Percentiles rank a stretch among this genome's conserved stretches.
Evolutionary conservation across 2,888 invertebrate species (phyloP).

Genomic region (Lottia scabra): DNA sequence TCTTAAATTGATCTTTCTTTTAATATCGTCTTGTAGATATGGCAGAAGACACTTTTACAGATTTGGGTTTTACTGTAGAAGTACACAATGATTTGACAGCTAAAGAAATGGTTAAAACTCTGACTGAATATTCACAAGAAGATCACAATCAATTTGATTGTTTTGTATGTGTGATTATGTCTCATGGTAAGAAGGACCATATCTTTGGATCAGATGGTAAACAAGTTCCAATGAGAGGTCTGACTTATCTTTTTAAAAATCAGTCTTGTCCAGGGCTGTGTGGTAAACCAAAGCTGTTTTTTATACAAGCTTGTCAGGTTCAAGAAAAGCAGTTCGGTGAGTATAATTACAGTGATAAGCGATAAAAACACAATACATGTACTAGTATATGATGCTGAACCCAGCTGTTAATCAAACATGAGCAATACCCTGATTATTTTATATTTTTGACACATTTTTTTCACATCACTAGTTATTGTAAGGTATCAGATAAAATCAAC

Average conservation of each 20-base stretch:
- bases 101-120: background rate
- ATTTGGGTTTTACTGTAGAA: background rate
- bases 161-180: background rate
- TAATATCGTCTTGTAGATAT: too few species aligned
- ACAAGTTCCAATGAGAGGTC: background rate
- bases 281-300: conserved; percentile 5
- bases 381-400: too few species aligned
- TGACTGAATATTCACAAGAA: background rate
- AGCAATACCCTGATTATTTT: too few species aligned
- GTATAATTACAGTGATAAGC: too few species aligned
- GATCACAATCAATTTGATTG: background rate
- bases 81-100: background rate
- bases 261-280: background rate
- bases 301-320: background rate
- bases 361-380: too few species aligned
- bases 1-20: too few species aligned
- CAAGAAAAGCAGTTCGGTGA: background rate
- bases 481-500: too few species aligned
- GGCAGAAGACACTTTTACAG: too few species aligned
- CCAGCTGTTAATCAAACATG: too few species aligned
- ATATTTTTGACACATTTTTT: too few species aligned
- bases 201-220: background rate
- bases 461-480: too few species aligned
- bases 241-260: background rate
- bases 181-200: background rate